Base-by-base conservation (phyloP, 2,888 invertebrate genomes). In the Danaus chrysippus region DNA sequence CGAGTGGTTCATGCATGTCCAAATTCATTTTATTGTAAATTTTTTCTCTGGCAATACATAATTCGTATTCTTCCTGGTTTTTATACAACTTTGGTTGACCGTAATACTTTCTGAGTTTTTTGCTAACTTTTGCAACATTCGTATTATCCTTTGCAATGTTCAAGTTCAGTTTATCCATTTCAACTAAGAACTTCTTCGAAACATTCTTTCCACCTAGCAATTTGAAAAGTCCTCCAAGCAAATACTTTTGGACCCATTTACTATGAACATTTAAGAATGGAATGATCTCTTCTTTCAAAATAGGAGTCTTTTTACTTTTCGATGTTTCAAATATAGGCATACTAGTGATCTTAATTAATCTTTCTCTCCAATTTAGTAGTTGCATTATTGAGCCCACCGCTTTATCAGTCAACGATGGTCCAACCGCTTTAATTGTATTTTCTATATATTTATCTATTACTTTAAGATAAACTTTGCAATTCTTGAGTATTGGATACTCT, bases 201-300 rank as follows among this genome's bases (percentile, higher is more conserved):
- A 79, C 43, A 55, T 65, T 64, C 13, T 72, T 63, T 54, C 76
- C 74, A 9, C 65, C 61, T 5, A 77, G 71, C n/a, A 79, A 58
- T 49, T 75, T 76, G 44, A 79, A 80, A 23, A 90, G 63, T 58
- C 76, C 76, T 42, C 76, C 75, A 1, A 94, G 73, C 23, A 93
- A 82, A 81, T 93, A 91, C 76, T 96, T 96, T 15, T 92, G 82
- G 44, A 96, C 77, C 96, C 96, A 96, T 79, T 93, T 94, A 72
- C 93, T 94, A 76, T 96, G 95, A 11, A 95, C 87, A 68, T 93
- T 89, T 0, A 96, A 74, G 58, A 93, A 86, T n/a, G 93, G 92
- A 52, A 93, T 81, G 1, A 93, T 83, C 64, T 93, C 92, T 57
- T 92, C 86, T 65, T 88, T 84, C 52, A 92, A 69, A 68, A 86